Evolutionary conservation across 2,113 vertebrate genomes (phyloP), one percentile per base, ranked within the genome.

Genomic region (Laterallus jamaicensis): DNA sequence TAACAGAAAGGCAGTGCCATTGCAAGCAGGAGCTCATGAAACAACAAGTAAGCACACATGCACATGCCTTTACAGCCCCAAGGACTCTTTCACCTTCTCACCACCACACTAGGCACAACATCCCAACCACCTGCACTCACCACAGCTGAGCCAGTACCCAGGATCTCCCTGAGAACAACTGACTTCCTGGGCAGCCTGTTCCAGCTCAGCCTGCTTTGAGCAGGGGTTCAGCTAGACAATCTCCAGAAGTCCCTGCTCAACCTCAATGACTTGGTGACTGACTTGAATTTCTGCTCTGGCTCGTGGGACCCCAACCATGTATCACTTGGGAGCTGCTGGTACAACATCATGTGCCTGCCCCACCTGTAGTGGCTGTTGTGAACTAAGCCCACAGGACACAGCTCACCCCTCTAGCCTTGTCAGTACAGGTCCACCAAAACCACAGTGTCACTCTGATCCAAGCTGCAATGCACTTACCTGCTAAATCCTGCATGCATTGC

Each of bases 281-380:
- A 39, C 32, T 29, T 3, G 1, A 54, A 26, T 5, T 44, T 50
- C 29, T 90, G 12, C 39, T 83, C 26, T 37, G 55, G 25, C 31
- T 32, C 40, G 42, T 55, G 52, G 42, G 32, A 62, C 4, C 29
- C 12, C 55, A 66, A 40, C 25, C 28, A 9, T 0, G 0, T 7
- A 29, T 37, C 56, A 49, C 59, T 15, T 52, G 62, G 62, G 54
- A 63, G n/a, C 64, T 50, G 66, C 54, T 0, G 0, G 39, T 18
- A 40, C 56, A 47, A 12, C 1, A 1, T 15, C 82, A 67, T 2
- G 0, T 0, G 2, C 18, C 4, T 6, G 59, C 37, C 55, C 77
- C 76, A 24, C 42, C 74, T 16, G 4, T 0, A 35, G 50, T 4
- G 2, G 12, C 37, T 74, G 20, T 9, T 49, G 62, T 31, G 47